Percentiles rank a stretch among this genome's conserved stretches.
Conservation (phyloP, 2,888 invertebrate species). For the Nasonia oneida region DNA sequence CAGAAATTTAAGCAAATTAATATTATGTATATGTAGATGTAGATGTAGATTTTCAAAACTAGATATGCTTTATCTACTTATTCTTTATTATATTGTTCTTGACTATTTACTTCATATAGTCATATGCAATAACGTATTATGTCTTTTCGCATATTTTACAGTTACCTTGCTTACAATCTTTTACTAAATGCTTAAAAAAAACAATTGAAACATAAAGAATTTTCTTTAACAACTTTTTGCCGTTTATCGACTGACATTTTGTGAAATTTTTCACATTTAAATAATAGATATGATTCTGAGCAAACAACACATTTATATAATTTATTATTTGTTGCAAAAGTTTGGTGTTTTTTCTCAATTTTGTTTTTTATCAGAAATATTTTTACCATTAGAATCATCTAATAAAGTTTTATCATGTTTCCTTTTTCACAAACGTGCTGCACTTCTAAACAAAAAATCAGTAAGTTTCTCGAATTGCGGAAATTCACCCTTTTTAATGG, state of each 20-base stretch:
- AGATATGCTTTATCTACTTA: no score
- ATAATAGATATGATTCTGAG: no score
- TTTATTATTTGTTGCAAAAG: background rate
- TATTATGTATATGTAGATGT: no score
- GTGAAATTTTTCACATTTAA: no score
- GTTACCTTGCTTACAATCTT: background rate
- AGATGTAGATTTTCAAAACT: no score
- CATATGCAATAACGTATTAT: conserved; percentile 8
- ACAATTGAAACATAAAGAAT: conserved; percentile 23
- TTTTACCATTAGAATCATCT: background rate
- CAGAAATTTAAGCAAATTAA: no score
- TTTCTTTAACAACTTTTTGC: background rate
- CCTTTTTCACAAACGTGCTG: conserved; percentile 37
- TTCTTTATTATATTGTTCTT: no score
- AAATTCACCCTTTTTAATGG: background rate
- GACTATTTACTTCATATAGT: no score
- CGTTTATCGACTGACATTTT: no score
- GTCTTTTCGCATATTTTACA: background rate
- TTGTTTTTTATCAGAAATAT: background rate
- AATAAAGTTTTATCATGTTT: background rate
- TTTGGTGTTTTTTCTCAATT: background rate
- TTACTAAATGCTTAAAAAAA: background rate
- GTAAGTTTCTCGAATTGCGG: conserved; percentile 20
- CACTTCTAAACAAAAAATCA: conserved; percentile 39
- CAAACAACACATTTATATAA: background rate